Evolutionary conservation across 2,888 invertebrate genomes (phyloP).

Genomic region (Desoria tigrina): DNA sequence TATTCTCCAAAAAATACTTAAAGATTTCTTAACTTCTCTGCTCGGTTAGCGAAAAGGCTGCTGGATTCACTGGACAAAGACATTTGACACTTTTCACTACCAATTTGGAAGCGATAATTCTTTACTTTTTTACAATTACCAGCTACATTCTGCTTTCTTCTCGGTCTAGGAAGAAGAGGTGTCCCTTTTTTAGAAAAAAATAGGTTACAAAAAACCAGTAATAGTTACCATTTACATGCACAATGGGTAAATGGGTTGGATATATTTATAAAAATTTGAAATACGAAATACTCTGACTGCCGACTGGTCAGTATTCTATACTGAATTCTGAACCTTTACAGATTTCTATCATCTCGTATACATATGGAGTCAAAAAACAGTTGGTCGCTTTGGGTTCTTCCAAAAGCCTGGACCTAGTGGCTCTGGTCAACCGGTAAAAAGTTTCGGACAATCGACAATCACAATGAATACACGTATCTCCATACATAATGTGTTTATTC

Average conservation of each 20-base stretch:
- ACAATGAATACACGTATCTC: constrained; percentile 7
- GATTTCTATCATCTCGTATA: background rate
- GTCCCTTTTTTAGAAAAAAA: constrained; percentile 3
- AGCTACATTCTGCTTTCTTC: constrained; percentile 20
- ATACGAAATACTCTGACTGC: constrained; percentile 1
- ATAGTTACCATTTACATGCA: background rate
- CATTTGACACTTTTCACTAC: constrained; percentile 30
- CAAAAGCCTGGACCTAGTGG: background rate
- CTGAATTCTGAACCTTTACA: background rate
- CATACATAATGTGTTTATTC: background rate
- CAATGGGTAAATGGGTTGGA: constrained; percentile 20
- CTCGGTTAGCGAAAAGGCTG: background rate
- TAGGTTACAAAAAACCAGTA: constrained; percentile 6
- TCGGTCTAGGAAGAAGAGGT: too few species aligned
- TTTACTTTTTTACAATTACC: constrained; percentile 27
- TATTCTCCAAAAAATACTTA: background rate
- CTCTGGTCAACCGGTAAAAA: constrained; percentile 19
- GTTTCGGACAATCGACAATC: constrained; percentile 10
- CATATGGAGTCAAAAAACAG: constrained; percentile 14
- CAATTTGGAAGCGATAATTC: constrained; percentile 30
- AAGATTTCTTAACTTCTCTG: constrained; percentile 6
- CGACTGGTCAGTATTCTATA: background rate
- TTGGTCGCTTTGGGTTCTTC: constrained; percentile 4
- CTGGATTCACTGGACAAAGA: constrained; percentile 17
- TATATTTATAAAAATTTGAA: constrained; percentile 3